Conservation (phyloP, 1,140 invertebrate species). For the Brachionus asplanchnoidis region DNA sequence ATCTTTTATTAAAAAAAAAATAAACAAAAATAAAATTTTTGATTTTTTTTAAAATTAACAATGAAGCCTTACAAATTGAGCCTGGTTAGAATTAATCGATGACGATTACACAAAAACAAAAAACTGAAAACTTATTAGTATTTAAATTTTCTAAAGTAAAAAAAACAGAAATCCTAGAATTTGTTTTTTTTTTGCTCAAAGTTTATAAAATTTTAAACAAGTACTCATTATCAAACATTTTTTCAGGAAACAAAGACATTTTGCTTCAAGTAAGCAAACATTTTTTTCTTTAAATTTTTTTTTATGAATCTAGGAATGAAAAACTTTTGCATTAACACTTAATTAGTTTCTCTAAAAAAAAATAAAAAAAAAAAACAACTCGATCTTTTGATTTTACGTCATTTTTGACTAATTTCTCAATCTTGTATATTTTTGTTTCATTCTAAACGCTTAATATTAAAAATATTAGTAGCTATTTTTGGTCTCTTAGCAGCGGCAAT, state of each 20-base stretch:
- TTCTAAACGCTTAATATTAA: background rate
- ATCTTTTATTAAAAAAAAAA: background rate
- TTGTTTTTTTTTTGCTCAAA: background rate
- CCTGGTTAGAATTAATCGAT: background rate
- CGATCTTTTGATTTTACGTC: background rate
- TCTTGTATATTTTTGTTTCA: background rate
- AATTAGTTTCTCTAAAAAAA: background rate
- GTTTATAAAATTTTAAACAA: background rate
- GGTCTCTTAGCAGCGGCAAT: background rate
- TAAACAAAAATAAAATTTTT: too few relatives aligned
- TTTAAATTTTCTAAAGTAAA: background rate
- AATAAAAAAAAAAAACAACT: background rate
- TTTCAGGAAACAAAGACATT: background rate
- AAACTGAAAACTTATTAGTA: background rate
- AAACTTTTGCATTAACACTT: background rate
- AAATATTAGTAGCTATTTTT: background rate
- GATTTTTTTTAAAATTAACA: background rate
- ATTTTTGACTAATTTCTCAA: background rate
- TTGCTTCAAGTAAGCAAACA: background rate
- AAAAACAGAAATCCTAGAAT: background rate
- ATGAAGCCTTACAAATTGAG: background rate
- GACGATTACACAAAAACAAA: background rate
- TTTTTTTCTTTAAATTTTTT: background rate
- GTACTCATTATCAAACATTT: background rate
- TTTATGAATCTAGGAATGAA: too few relatives aligned